A percentile compares a stretch with the other conserved stretches of the same genome.
phyloP scores from a whole-genome alignment of 1,140 invertebrate genomes.

The Drosophila santomea region DNA sequence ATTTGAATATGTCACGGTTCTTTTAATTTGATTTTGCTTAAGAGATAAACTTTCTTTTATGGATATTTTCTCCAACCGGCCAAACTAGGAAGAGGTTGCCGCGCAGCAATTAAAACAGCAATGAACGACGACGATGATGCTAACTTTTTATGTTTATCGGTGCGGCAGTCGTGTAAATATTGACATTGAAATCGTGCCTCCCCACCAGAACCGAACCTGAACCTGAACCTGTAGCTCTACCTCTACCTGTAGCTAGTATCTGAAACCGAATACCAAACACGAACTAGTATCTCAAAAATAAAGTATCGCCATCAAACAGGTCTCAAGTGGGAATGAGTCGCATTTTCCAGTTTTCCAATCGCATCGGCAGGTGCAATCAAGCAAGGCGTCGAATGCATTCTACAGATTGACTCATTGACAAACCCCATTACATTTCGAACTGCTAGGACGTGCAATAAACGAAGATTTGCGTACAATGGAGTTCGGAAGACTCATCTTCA shows the following conservation, averaged over 20 bases:
- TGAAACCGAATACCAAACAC: constrained; percentile 30
- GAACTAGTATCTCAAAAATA: constrained; percentile 48
- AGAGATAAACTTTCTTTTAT: constrained; percentile 53
- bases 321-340: constrained; percentile 56
- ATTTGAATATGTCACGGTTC: constrained; percentile 44
- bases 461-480: too few relatives aligned
- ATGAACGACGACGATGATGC: constrained; percentile 33
- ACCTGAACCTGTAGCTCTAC: constrained; percentile 25
- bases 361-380: constrained; percentile 58
- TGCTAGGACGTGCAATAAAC: not conserved
- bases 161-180: constrained; percentile 69
- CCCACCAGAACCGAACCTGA: constrained; percentile 13
- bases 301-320: constrained; percentile 39
- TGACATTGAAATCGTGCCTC: constrained; percentile 69
- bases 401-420: constrained; percentile 41
- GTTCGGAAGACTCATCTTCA: too few relatives aligned
- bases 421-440: constrained; percentile 6
- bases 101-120: constrained; percentile 35
- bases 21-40: constrained; percentile 41
- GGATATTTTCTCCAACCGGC: constrained; percentile 33
- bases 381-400: constrained; percentile 33
- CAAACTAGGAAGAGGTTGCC: constrained; percentile 38
- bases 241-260: constrained; percentile 27
- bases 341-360: constrained; percentile 42
- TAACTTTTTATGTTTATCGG: constrained; percentile 48